phyloP scores from a whole-genome alignment of 2,888 invertebrate species.

The Rapana venosa region DNA sequence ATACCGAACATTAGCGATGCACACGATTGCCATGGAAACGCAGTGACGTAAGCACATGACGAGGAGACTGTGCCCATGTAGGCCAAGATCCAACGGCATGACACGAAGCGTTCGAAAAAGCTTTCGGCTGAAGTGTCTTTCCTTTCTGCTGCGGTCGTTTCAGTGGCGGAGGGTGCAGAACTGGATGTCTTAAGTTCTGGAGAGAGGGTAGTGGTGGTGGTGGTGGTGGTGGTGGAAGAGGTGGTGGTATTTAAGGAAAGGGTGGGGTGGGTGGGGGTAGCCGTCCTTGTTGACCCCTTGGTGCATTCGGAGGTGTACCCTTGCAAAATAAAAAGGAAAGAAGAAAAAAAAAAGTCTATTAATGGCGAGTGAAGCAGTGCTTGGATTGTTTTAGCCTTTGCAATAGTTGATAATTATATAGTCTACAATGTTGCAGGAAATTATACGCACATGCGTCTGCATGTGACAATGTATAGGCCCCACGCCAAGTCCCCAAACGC shows the following conservation, averaged over 20 bases:
- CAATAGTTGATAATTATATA: too few species aligned
- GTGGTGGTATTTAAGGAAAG: too few species aligned
- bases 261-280: background rate
- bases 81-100: conserved; percentile 43
- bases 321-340: too few species aligned
- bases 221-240: too few species aligned
- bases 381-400: too few species aligned
- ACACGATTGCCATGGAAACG: conserved; percentile 45
- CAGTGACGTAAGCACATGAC: conserved; percentile 39
- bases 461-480: too few species aligned
- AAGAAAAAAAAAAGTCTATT: too few species aligned
- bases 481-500: too few species aligned
- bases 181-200: background rate
- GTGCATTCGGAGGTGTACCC: too few species aligned
- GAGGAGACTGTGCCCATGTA: conserved; percentile 40
- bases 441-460: too few species aligned
- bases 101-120: conserved; percentile 12
- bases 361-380: too few species aligned
- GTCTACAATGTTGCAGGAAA: too few species aligned
- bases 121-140: background rate
- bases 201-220: background rate
- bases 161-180: background rate
- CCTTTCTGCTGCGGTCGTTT: background rate
- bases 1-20: conserved; percentile 29
- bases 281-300: background rate